Conservation (phyloP, 2,888 invertebrate genomes). For the Cephus pulcher region DNA sequence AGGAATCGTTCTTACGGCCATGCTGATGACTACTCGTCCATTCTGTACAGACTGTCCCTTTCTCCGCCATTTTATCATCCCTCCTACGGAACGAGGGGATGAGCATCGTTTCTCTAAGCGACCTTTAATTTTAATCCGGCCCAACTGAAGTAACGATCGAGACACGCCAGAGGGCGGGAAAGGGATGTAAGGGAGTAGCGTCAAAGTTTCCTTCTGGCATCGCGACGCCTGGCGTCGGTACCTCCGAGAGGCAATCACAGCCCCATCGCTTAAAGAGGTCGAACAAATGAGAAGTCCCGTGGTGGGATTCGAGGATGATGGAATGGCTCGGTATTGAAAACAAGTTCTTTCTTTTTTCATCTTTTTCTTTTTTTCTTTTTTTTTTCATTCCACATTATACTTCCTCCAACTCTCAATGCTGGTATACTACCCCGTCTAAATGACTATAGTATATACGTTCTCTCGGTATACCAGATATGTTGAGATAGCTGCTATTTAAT, state of each 20-base stretch:
- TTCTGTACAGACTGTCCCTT: not conserved
- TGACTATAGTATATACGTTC: not conserved
- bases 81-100: not conserved
- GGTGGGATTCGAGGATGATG: constrained; percentile 7
- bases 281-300: constrained; percentile 22
- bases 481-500: not conserved
- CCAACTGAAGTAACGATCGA: constrained; percentile 5
- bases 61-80: constrained; percentile 5
- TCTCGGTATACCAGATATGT: not conserved
- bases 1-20: not conserved
- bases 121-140: constrained; percentile 15
- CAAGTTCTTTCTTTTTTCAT: not conserved
- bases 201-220: constrained; percentile 19
- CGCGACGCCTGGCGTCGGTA: constrained; percentile 8
- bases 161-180: not conserved
- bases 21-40: not conserved
- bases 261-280: constrained; percentile 22
- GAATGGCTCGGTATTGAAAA: constrained; percentile 1
- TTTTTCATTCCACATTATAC: not conserved
- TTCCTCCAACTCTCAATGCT: not conserved
- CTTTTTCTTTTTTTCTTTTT: too few species aligned
- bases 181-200: constrained; percentile 11
- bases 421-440: not conserved
- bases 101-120: not conserved
- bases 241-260: constrained; percentile 23